These are phyloP conservation scores for Zosterops japonicus DNA, from an alignment of 2,113 vertebrate genomes.

Conservation along the genomic window DNA sequence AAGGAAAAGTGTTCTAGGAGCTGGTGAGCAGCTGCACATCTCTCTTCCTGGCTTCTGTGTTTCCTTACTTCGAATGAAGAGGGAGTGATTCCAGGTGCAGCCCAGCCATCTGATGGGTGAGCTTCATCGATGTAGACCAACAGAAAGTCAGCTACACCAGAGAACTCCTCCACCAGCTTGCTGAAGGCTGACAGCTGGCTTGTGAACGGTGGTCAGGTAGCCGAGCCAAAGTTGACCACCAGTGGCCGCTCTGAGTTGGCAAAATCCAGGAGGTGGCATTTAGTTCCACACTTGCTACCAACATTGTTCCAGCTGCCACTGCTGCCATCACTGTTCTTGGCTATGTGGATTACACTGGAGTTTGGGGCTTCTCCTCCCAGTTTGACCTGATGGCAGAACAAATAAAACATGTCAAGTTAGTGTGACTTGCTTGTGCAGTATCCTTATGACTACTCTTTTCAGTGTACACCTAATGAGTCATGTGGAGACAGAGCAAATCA, in stretches of 20 bases:
- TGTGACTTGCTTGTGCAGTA: neutral
- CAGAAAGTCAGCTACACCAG: conserved; percentile 92
- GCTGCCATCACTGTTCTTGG: conserved; percentile 50
- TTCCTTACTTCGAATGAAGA: conserved; percentile 87
- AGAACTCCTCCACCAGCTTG: conserved; percentile 93
- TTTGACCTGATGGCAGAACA: conserved; percentile 81
- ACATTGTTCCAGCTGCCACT: conserved; percentile 52
- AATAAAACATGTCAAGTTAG: conserved; percentile 26
- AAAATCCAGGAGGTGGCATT: conserved; percentile 92
- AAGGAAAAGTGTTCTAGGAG: conserved; percentile 88
- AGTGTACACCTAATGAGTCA: neutral
- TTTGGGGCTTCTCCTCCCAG: conserved; percentile 91
- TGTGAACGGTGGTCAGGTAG: conserved; percentile 96
- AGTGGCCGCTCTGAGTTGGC: conserved; percentile 87
- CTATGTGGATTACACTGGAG: conserved; percentile 89
- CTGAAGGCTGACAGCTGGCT: conserved; percentile 92
- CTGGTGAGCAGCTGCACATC: conserved; percentile 85
- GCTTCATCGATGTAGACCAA: conserved; percentile 98
- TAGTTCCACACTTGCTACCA: conserved; percentile 44
- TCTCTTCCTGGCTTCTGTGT: conserved; percentile 89
- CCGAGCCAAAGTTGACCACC: conserved; percentile 97
- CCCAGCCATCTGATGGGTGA: conserved; percentile 96
- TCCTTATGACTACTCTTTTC: neutral
- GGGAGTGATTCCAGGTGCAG: conserved; percentile 83
- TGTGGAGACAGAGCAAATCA: neutral